These are phyloP conservation scores for Caretta caretta DNA, from an alignment of 2,113 vertebrate genomes.

Conservation along the genomic window DNA sequence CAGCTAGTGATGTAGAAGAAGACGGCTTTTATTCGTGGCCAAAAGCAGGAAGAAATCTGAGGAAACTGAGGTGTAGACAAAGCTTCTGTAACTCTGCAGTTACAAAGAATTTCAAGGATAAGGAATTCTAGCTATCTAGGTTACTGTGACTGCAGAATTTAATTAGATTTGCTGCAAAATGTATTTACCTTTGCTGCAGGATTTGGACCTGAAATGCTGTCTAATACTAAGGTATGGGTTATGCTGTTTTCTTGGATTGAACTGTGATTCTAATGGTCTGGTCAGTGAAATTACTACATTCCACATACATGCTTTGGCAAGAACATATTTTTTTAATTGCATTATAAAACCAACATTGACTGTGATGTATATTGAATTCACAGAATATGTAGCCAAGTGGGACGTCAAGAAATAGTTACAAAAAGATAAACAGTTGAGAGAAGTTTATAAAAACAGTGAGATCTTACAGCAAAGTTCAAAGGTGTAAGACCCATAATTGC, in stretches of 20 bases:
- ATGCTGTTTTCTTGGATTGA: background rate
- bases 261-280: background rate
- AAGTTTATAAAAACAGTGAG: background rate
- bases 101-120: background rate
- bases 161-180: constrained; percentile 19
- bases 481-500: background rate
- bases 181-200: background rate
- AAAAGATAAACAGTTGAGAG: background rate
- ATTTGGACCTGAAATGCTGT: background rate
- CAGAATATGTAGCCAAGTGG: background rate
- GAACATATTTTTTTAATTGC: background rate
- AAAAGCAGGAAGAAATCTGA: constrained; percentile 19
- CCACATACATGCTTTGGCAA: background rate
- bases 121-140: background rate
- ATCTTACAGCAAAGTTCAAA: background rate
- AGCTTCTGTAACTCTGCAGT: background rate
- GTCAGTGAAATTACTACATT: constrained; percentile 26
- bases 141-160: constrained; percentile 17
- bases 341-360: background rate
- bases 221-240: background rate
- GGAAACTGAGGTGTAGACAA: background rate
- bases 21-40: background rate
- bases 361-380: background rate
- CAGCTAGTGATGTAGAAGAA: background rate
- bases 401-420: background rate